Evolutionary conservation across 2,888 invertebrate species (phyloP), one percentile per base, ranked within the genome.

Genomic region (Matsumyia berberina): DNA sequence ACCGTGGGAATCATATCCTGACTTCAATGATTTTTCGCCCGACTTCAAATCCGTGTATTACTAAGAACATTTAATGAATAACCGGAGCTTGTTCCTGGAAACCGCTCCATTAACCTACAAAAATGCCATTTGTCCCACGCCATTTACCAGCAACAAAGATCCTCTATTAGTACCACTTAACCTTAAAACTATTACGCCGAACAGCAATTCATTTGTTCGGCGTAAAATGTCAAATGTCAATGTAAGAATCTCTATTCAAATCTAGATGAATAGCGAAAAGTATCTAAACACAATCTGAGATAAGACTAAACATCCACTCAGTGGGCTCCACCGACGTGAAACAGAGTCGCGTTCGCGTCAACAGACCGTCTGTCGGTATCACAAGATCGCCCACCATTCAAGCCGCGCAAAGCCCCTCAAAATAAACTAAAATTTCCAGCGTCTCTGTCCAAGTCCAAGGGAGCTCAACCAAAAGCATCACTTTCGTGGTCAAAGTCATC

Each of bases 401-500:
- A 37, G 19, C 37, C 19, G 57, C 19, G 11, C 7, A 19, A 57
- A 35, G 1, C n/a, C 17, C 12, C 15, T 33, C 35, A 17, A 49
- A 49, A 24, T 4, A 24, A 24, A 46, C 17, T n/a, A n/a, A 4
- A 37, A 11, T 35, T 19, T 64, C 49, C 9, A 33, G 24, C 24
- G 24, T 24, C 24, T 24, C 19, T 49, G 33, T 64, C 64, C 69
- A 35, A 57, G 35, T 12, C 46, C 46, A 15, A 49, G 24, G 19
- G 19, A 57, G 5, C 7, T 46, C 12, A 44, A 15, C 15, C 24
- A 73, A 42, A 24, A 35, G 35, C 51, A 66, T 64, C 70, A 77
- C 70, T 82, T 82, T 82, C 77, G 60, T 72, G 78, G 72, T 82
- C 82, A 72, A 78, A 82, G 58, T 72, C 82, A 78, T 35, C 77